Evolutionary conservation across 2,797 vertebrate species (phyloP).

Genomic region (Lepilemur septentrionalis): DNA sequence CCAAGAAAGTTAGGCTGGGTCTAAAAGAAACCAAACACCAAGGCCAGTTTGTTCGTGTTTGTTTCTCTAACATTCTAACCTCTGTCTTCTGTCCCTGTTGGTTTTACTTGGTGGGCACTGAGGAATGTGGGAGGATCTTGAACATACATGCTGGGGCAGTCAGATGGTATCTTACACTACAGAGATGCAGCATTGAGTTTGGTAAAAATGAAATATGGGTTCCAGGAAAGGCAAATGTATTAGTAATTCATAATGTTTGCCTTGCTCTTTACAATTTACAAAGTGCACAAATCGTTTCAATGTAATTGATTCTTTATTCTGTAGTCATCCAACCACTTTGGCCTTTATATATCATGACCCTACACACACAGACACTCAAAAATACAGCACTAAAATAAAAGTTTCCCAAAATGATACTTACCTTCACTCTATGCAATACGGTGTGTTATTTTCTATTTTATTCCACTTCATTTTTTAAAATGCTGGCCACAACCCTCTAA

Average conservation of each 20-base stretch:
- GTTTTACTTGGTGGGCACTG: background rate
- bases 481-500: background rate
- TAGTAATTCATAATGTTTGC: background rate
- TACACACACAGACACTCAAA: background rate
- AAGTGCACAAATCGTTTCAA: background rate
- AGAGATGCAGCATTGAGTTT: background rate
- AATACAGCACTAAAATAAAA: background rate
- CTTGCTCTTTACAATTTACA: background rate
- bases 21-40: background rate
- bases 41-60: background rate
- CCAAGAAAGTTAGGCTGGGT: background rate
- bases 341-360: background rate
- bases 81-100: background rate
- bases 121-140: too few relatives aligned
- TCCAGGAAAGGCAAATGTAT: background rate
- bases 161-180: background rate
- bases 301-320: background rate
- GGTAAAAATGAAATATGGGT: background rate
- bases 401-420: background rate
- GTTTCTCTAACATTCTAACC: background rate
- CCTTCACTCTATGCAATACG: background rate
- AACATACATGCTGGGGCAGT: background rate
- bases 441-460: background rate
- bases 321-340: background rate
- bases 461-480: background rate